Percentiles rank a stretch among this genome's conserved stretches.
These are phyloP conservation scores for Kobus ellipsiprymnus DNA, from an alignment of 2,113 vertebrate species.

Conservation along the genomic window DNA sequence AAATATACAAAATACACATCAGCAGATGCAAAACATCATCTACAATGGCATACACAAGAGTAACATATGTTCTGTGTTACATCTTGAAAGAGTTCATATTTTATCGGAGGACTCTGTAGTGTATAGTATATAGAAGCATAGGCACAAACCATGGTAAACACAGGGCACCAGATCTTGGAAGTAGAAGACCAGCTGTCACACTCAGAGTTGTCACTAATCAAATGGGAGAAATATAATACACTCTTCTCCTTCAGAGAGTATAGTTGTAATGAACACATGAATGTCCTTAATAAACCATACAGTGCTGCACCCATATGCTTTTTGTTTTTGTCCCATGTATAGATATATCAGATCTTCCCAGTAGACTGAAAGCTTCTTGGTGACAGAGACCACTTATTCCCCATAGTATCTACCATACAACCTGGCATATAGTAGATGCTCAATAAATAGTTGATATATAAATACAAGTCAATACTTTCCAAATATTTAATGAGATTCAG, in stretches of 20 bases:
- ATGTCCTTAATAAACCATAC: neutral
- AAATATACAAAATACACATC: neutral
- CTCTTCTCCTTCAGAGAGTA: neutral
- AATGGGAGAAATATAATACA: neutral
- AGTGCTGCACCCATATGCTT: neutral
- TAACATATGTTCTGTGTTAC: neutral
- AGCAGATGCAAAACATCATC: neutral
- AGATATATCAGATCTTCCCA: neutral
- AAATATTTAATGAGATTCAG: constrained; percentile 1
- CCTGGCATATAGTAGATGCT: neutral
- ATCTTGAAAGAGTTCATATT: neutral
- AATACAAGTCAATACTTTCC: neutral
- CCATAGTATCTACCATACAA: neutral
- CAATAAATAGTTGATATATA: neutral
- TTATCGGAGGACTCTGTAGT: neutral
- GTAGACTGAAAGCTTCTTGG: neutral
- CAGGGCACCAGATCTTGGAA: neutral
- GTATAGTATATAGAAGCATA: neutral
- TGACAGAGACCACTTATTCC: neutral
- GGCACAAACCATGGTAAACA: neutral
- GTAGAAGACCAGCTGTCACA: neutral
- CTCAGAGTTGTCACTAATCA: neutral
- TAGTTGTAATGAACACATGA: neutral
- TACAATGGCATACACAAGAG: neutral
- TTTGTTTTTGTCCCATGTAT: neutral